Conservation (phyloP, 2,888 invertebrate species). For the Digitonthophagus gazella region DNA sequence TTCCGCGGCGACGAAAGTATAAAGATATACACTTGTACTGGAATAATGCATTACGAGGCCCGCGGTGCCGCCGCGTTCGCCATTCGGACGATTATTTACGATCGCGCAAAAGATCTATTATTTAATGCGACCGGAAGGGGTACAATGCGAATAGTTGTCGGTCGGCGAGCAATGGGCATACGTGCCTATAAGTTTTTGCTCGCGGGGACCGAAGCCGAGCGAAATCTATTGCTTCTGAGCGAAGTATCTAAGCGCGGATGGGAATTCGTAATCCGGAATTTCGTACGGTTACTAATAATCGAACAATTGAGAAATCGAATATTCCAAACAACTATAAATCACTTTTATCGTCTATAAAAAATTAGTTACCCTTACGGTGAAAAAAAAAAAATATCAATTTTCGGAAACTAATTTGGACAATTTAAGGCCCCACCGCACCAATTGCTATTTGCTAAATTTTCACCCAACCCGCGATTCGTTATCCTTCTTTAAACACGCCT, state of each 20-base stretch:
- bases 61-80: constrained; percentile 3
- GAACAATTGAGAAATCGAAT: background rate
- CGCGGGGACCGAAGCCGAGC: background rate
- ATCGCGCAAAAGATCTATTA: constrained; percentile 14
- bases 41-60: constrained; percentile 5
- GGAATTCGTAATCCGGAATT: background rate
- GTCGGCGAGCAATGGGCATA: constrained; percentile 11
- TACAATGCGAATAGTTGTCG: constrained; percentile 13
- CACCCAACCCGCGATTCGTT: background rate
- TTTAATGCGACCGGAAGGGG: constrained; percentile 15
- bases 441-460: background rate
- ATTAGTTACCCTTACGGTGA: no score
- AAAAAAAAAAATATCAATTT: background rate
- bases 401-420: background rate
- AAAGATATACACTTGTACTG: constrained; percentile 21
- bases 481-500: background rate
- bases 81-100: constrained; percentile 7
- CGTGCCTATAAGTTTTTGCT: constrained; percentile 15
- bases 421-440: background rate
- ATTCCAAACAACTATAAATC: no score
- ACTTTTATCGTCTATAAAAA: no score
- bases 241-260: background rate
- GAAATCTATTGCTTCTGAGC: background rate
- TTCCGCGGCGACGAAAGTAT: constrained; percentile 12
- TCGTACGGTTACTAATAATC: background rate